Evolutionary conservation across 2,797 vertebrate genomes (phyloP), one percentile per base, ranked within the genome.

Genomic region (Leuciscus waleckii): DNA sequence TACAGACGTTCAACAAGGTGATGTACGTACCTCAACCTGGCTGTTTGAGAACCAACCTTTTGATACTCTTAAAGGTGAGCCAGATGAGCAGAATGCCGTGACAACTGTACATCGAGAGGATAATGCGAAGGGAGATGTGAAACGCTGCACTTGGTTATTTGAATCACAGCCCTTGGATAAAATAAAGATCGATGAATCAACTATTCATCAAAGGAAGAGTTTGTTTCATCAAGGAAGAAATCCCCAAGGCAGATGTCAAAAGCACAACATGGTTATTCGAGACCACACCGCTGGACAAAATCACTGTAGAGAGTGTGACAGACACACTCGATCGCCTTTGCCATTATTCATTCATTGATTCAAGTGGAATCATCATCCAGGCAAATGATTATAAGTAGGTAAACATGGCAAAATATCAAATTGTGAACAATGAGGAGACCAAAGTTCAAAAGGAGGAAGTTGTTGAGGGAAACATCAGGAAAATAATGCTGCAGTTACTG

Each of bases 241-340:
- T 98, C 85, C 97, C 96, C 85, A 94, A 94, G 88, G 96, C 93
- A 9, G 96, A 99, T 56, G 97, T 99, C 43, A 98, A 96, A 90
- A 95, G 95, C 1, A 98, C 97, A n/a, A 99, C 96, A 0, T 99
- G 97, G 97, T 95, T 98, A 29, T 99, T 99, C 92, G 97, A 99
- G 94, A 95, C 94, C 14, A 98, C 96, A 7, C 95, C 97, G 0
- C 94, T 98, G 82, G 91, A 96, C 29, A 93, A 96, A 68, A 98
- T 98, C 90, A 97, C 96, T 46, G 95, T 97, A 79, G 95, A 90
- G 83, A 94, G 67, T 32, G 37, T 93, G 85, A 32, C 96, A 96
- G 90, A 93, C n/a, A 35, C 80, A 29, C 84, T 85, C 6, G 67
- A 32, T 61, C 68, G 43, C 2, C 84, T 85, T 85, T 79, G 41